Evolutionary conservation across 2,113 vertebrate genomes (phyloP).

Genomic region (Paramormyrops kingsleyae): DNA sequence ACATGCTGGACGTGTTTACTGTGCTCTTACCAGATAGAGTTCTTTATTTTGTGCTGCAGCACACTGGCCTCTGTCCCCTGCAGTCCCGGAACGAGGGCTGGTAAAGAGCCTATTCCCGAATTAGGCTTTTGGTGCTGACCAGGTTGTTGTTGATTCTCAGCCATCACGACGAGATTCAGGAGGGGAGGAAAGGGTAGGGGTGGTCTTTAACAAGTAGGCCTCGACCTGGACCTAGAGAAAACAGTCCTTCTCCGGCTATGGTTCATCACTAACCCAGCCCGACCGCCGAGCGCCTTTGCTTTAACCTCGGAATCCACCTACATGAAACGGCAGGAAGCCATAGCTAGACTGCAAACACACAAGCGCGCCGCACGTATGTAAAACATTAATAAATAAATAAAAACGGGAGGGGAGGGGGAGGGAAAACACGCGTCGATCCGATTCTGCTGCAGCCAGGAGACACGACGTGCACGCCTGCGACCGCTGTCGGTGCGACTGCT

Average conservation of each 20-base stretch:
- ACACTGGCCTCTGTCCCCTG: slow-evolving; percentile 77
- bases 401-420: neutral
- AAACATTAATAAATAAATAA: slow-evolving; percentile 19
- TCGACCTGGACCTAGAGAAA: slow-evolving; percentile 68
- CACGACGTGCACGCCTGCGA: slow-evolving; percentile 27
- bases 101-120: slow-evolving; percentile 56
- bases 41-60: slow-evolving; percentile 87
- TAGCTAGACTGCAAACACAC: slow-evolving; percentile 5
- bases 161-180: slow-evolving; percentile 63
- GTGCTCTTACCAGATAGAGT: slow-evolving; percentile 84
- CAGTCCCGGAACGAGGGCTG: slow-evolving; percentile 76
- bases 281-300: slow-evolving; percentile 27
- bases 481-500: slow-evolving; percentile 35
- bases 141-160: slow-evolving; percentile 69
- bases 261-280: slow-evolving; percentile 56
- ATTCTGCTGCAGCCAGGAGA: slow-evolving; percentile 42
- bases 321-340: slow-evolving; percentile 17
- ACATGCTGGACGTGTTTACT: neutral
- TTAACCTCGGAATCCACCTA: slow-evolving; percentile 19
- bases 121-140: slow-evolving; percentile 55
- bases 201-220: slow-evolving; percentile 55
- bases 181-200: slow-evolving; percentile 37
- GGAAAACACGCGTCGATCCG: slow-evolving; percentile 30
- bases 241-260: slow-evolving; percentile 52
- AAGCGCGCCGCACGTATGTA: slow-evolving; percentile 15